Evolutionary conservation across 2,797 vertebrate genomes (phyloP).

Genomic region (Acrocephalus scirpaceus): DNA sequence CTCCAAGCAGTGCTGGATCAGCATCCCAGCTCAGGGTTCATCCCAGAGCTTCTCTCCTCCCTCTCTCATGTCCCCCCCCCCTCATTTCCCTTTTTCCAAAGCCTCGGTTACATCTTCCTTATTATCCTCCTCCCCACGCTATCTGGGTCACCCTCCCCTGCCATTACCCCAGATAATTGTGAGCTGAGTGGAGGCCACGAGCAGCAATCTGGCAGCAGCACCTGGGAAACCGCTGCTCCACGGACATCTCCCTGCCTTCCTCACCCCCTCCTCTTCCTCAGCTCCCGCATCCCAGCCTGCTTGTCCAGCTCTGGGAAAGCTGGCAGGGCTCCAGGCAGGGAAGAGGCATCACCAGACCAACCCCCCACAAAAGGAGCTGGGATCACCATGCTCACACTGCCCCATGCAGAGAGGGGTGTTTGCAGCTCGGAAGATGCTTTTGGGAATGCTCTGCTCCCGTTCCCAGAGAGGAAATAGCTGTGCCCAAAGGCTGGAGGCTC

Average conservation of each 20-base stretch:
- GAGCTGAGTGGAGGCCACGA: background rate
- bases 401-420: fast-evolving
- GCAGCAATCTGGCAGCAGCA: constrained; percentile 46
- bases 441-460: background rate
- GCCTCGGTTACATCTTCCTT: background rate
- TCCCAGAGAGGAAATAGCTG: background rate
- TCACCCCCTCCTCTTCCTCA: background rate
- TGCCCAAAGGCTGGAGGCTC: background rate
- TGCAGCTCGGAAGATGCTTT: background rate
- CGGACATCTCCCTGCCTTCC: background rate
- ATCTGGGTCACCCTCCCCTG: constrained; percentile 63
- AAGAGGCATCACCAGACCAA: fast-evolving
- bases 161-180: constrained; percentile 47
- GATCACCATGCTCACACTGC: fast-evolving
- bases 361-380: fast-evolving
- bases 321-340: background rate
- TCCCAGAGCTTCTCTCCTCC: background rate
- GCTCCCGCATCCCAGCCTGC: fast-evolving
- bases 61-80: background rate
- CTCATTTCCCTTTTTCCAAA: background rate
- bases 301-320: background rate
- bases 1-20: background rate
- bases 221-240: background rate
- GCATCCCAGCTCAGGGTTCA: background rate
- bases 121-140: background rate